Conservation (phyloP, 2,113 vertebrate genomes). For the Semnornis frantzii region DNA sequence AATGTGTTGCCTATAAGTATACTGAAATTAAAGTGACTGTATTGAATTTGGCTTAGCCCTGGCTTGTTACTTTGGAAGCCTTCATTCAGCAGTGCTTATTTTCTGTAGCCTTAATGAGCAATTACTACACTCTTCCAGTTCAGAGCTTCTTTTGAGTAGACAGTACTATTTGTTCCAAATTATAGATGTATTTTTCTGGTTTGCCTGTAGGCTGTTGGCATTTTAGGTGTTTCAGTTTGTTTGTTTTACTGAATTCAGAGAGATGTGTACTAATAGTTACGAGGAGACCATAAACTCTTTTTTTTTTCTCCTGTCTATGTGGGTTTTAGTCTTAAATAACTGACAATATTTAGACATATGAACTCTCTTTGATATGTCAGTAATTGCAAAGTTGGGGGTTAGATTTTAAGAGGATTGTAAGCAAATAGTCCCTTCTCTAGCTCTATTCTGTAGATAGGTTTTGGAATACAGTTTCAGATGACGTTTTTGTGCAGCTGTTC, state of each 20-base stretch:
- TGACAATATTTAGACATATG: background rate
- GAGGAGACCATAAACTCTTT: background rate
- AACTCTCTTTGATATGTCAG: background rate
- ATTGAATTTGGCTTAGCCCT: background rate
- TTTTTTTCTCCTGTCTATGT: background rate
- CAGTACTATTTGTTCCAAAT: background rate
- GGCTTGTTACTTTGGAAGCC: conserved; percentile 31
- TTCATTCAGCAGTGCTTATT: conserved; percentile 1
- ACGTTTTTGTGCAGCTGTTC: background rate
- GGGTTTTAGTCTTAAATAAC: background rate
- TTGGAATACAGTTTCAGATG: background rate
- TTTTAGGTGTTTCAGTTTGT: background rate
- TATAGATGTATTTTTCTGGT: background rate
- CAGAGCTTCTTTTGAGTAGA: conserved; percentile 30
- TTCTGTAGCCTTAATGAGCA: conserved; percentile 47
- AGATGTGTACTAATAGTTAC: background rate
- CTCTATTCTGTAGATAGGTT: background rate
- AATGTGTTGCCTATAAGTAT: background rate
- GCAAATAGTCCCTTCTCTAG: background rate
- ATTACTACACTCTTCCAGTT: conserved; percentile 23
- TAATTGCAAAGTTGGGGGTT: background rate
- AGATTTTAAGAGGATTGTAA: background rate
- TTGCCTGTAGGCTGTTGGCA: background rate
- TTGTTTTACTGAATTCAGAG: background rate
- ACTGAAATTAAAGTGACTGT: conserved; percentile 4